These are phyloP conservation scores for Dermatemys mawii DNA, from an alignment of 2,113 vertebrate species.

Conservation along the genomic window DNA sequence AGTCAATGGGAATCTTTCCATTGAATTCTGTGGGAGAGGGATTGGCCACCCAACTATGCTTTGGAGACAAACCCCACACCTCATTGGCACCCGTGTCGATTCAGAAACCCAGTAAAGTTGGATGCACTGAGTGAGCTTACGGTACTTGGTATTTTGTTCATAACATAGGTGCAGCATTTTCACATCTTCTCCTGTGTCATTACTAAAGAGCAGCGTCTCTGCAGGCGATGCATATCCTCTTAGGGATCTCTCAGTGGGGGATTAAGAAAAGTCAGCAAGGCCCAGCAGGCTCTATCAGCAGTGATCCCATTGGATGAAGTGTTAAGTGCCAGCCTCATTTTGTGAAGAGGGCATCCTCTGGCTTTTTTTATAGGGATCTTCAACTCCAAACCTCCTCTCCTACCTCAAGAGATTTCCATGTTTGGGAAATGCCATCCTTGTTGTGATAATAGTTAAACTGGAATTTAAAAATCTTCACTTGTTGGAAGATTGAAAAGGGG, in stretches of 20 bases:
- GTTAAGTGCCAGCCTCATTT: constrained; percentile 55
- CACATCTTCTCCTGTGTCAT: not conserved
- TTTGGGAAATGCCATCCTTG: not conserved
- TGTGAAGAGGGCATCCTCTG: constrained; percentile 40
- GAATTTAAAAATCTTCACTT: constrained; percentile 4
- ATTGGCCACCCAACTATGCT: not conserved
- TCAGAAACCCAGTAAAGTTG: not conserved
- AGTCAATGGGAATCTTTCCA: not conserved
- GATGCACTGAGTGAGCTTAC: not conserved
- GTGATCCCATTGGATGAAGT: constrained; percentile 47
- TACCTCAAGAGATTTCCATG: constrained; percentile 1
- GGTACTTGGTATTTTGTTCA: not conserved
- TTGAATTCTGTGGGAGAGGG: not conserved
- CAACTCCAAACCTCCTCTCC: not conserved
- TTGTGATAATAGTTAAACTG: not conserved
- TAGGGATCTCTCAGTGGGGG: constrained; percentile 58
- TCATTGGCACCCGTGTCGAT: not conserved
- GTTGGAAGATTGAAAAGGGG: not conserved
- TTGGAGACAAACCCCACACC: not conserved
- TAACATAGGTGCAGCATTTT: constrained; percentile 2
- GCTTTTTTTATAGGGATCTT: constrained; percentile 34
- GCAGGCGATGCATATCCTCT: constrained; percentile 54
- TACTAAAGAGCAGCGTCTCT: not conserved
- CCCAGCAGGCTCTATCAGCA: constrained; percentile 53
- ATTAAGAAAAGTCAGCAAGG: constrained; percentile 67